Evolutionary conservation across 2,113 vertebrate genomes (phyloP), one percentile per base, ranked within the genome.

Genomic region (Galemys pyrenaicus): DNA sequence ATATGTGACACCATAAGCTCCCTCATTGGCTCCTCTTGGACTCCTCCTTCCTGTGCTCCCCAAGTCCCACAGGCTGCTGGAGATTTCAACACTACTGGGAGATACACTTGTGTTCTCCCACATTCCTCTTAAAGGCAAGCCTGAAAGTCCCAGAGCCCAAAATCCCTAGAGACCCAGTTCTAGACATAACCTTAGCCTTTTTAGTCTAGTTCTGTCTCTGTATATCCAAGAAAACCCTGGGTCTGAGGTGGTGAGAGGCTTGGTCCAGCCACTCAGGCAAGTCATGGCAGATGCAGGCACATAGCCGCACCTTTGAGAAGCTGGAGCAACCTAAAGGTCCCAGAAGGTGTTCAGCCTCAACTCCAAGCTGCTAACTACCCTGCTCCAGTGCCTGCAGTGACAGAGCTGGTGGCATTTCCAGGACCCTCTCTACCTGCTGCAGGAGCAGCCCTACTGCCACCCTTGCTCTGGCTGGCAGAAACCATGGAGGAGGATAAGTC

Each of bases 381-480:
- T n/a, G 46, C 6, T 9, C 32, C 10, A 0, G 58, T 9, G 2
- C 15, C n/a, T 0, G 30, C 24, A 70, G 1, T 15, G 28, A 12
- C 24, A 5, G 16, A 10, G 11, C 17, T 37, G 32, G 0, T 1
- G 39, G 37, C 22, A 5, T 26, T 41, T 73, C 20, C 26, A 26
- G 17, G 70, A 2, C 20, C 37, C 35, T 0, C 6, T 41, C 56
- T 73, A 44, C 44, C 56, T 56, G 30, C 81, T 70, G 2, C 6
- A 0, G 49, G 32, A 0, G 32, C 32, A 28, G 4, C 11, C 8
- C 68, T 30, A 0, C 16, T 22, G 41, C 37, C 9, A 1, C 30
- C 60, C 26, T n/a, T 0, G 1, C 0, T 32, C 24, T 30, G 60
- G 60, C 0, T 1, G 28, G 20, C 0, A 56, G 7, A 24, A 19